These are phyloP conservation scores for Thyatira batis DNA, from an alignment of 2,888 invertebrate genomes.

Conservation along the genomic window DNA sequence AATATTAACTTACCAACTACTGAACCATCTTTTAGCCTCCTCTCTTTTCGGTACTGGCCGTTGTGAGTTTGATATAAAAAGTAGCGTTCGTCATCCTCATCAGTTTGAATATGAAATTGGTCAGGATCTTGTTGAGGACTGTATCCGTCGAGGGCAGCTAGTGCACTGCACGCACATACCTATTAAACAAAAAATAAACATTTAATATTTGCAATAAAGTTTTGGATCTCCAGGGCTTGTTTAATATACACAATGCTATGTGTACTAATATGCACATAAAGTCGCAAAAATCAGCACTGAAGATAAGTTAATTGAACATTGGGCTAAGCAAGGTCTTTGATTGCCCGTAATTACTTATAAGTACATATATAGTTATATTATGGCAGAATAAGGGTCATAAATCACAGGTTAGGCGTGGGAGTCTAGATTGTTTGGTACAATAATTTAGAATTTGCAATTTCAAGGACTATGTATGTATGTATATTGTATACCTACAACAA, in stretches of 20 bases:
- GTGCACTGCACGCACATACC: slow-evolving; percentile 65
- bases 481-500: too few species aligned
- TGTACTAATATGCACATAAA: too few species aligned
- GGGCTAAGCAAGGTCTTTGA: slow-evolving; percentile 35
- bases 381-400: slow-evolving; percentile 55
- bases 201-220: too few species aligned
- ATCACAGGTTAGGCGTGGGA: slow-evolving; percentile 65
- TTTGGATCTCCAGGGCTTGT: too few species aligned
- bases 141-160: slow-evolving; percentile 72
- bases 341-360: too few species aligned
- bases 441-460: slow-evolving; percentile 51
- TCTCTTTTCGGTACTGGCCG: slow-evolving; percentile 94
- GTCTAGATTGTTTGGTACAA: slow-evolving; percentile 53
- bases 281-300: too few species aligned
- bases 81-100: slow-evolving; percentile 94
- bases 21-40: slow-evolving; percentile 92
- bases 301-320: too few species aligned
- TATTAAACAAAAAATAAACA: slow-evolving; percentile 27
- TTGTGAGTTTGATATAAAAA: slow-evolving; percentile 94
- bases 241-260: too few species aligned
- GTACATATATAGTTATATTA: slow-evolving; percentile 32
- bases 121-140: slow-evolving; percentile 86
- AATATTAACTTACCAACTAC: slow-evolving; percentile 85
- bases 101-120: slow-evolving; percentile 96
- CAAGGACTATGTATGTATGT: too few species aligned